Base-by-base conservation (phyloP, 2,113 vertebrate genomes). In the Pachypanchax playfairii region DNA sequence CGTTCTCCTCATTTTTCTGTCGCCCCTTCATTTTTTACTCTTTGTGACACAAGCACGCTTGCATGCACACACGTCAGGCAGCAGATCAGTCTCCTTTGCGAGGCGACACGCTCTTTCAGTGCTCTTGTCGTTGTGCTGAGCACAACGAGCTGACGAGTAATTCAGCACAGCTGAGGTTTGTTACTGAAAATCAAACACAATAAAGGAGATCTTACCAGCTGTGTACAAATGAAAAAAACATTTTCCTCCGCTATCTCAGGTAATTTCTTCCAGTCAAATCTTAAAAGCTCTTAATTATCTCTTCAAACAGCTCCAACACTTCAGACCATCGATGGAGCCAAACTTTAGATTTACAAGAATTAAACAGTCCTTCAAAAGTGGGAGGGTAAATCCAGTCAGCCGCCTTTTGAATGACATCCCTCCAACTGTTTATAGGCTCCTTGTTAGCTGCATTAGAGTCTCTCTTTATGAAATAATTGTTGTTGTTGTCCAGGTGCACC, bases 401-500 rank as follows among this genome's bases (percentile, higher is more conserved):
- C 24, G 42, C 44, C 10, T 70, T 49, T 63, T 53, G 29, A 26
- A 18, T 58, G 58, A 59, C 38, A 68, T 62, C 33, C 22, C 26
- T 33, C 42, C 2, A 0, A 43, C 44, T 71, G 28, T 48, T 42
- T 42, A 36, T 8, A 2, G 46, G 51, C 33, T 48, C 20, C 36
- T 64, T 36, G 25, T 83, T 76, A 71, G 60, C 54, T 46, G 36
- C 46, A 70, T 74, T 78, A 72, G 28, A 43, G 61, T 78, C 63
- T 53, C 35, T 35, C 26, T 41, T 43, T 60, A 52, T 79, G 47
- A 83, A 79, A 80, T 78, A 26, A 78, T 64, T 50, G 55, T 36
- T 44, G 53, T 82, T 75, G 80, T 80, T 68, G 63, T 64, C 53
- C 80, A 80, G 76, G 66, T 87, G 71, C 76, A 56, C 49, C 53